Conservation (phyloP, 2,113 vertebrate genomes). For the Laticauda laticaudata region DNA sequence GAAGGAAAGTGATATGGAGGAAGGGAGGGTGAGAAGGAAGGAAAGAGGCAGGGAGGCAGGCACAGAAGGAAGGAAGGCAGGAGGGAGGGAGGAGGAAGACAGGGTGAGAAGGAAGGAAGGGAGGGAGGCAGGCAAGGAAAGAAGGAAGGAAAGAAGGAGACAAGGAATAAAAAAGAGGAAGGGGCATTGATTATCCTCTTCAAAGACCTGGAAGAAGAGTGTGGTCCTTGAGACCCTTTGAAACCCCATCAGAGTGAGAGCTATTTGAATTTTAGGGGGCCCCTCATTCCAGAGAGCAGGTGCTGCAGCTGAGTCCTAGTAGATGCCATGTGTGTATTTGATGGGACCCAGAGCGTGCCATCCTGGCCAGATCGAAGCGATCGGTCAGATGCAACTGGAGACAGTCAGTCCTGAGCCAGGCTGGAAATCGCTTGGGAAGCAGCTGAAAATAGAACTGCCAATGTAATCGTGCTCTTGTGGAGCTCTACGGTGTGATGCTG, state of each 20-base stretch:
- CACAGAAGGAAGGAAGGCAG: accelerated
- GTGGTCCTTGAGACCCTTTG: not conserved
- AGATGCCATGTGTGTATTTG: not conserved
- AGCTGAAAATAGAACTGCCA: not conserved
- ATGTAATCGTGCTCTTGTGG: not conserved
- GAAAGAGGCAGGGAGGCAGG: not conserved
- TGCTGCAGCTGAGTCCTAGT: accelerated
- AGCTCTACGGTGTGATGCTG: not conserved
- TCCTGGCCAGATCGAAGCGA: not conserved
- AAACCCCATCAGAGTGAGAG: not conserved
- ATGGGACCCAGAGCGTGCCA: not conserved
- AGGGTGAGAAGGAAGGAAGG: no score
- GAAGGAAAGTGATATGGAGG: no score
- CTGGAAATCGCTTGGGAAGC: not conserved
- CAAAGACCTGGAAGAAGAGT: not conserved
- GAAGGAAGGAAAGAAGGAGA: accelerated
- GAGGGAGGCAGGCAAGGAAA: accelerated
- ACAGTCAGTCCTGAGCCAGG: not conserved
- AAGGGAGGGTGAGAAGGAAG: no score
- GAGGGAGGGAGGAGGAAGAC: no score
- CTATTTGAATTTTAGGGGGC: not conserved
- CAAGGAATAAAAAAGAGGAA: not conserved
- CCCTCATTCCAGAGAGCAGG: not conserved
- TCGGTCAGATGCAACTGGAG: not conserved
- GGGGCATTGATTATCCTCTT: not conserved